Base-by-base conservation (phyloP, 2,888 invertebrate genomes). In the Amiota minor region DNA sequence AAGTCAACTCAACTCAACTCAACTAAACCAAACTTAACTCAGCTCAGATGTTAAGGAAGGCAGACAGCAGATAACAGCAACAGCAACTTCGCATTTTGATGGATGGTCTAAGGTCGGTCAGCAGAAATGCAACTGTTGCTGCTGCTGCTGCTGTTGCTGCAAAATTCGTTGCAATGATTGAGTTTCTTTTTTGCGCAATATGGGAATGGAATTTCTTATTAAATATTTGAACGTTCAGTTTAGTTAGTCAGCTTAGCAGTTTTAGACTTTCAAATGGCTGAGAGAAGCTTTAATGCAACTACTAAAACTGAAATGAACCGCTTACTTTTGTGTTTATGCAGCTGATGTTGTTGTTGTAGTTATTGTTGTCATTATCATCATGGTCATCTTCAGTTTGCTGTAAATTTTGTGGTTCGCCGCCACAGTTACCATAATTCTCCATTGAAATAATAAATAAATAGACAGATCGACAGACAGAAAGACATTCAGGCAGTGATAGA, bases 361-460 rank as follows among this genome's bases (percentile, higher is more conserved):
- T 35, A n/a, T 20, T 16, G 47, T 65, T 20, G 47, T 65, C 47
- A 65, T 65, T 81, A 85, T 85, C 85, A 81, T 81, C 85, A 84
- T 79, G 83, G 83, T 81, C 85, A 85, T 85, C 82, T 76, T 74
- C 77, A 45, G 67, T 71, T 67, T 70, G 75, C 59, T 73, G 69
- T 65, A 59, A 18, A 55, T 77, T 55, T 71, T 68, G 67, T 69
- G 64, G 59, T 53, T 23, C 65, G 61, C 35, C 35, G 35, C 73
- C 72, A 55, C 71, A 68, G 67, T 73, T 75, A 70, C 62, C 73
- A 78, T 70, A 49, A 70, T 68, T 75, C 76, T 75, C 77, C 82
- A 79, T 84, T 84, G 81, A 81, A 80, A 81, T 79, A 84, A 82
- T 82, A 82, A 82, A 82, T 82, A 82, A 82, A 79, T 62, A 47